Conservation (phyloP, 2,797 vertebrate species). For the Podargus strigoides region DNA sequence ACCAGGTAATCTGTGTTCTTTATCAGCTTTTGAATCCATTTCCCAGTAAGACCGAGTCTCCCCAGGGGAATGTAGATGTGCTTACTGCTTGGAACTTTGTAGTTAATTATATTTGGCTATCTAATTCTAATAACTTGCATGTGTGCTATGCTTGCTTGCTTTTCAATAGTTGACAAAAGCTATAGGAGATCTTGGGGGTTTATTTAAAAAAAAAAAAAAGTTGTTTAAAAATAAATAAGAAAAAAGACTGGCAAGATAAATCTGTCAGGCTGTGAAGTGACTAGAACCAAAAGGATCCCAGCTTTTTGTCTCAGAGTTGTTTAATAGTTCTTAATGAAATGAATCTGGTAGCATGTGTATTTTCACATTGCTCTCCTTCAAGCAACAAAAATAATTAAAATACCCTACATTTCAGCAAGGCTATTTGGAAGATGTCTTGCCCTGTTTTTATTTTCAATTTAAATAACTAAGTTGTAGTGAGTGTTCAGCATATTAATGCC, state of each 20-base stretch:
- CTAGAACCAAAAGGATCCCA: neutral
- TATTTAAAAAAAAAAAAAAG: neutral
- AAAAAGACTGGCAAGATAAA: neutral
- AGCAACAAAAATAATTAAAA: neutral
- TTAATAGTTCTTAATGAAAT: neutral
- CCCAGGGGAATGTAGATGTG: neutral
- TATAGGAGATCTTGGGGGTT: slow-evolving; percentile 10
- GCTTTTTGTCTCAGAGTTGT: neutral
- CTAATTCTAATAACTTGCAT: slow-evolving; percentile 43
- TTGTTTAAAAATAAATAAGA: neutral
- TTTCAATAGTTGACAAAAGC: slow-evolving; percentile 12
- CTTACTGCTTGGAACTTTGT: slow-evolving; percentile 40
- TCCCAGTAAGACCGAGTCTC: neutral
- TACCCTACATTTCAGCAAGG: neutral
- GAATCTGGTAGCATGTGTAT: neutral
- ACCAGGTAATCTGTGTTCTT: neutral
- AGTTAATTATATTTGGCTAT: slow-evolving; percentile 14
- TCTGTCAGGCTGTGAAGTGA: neutral
- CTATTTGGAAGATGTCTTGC: neutral
- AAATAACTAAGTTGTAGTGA: neutral
- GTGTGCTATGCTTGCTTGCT: slow-evolving; percentile 33
- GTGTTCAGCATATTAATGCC: slow-evolving; percentile 15
- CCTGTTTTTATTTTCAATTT: slow-evolving; percentile 1
- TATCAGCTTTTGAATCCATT: neutral
- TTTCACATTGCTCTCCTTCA: neutral